phyloP scores from a whole-genome alignment of 2,113 vertebrate genomes.

The Crotalus horridus region DNA sequence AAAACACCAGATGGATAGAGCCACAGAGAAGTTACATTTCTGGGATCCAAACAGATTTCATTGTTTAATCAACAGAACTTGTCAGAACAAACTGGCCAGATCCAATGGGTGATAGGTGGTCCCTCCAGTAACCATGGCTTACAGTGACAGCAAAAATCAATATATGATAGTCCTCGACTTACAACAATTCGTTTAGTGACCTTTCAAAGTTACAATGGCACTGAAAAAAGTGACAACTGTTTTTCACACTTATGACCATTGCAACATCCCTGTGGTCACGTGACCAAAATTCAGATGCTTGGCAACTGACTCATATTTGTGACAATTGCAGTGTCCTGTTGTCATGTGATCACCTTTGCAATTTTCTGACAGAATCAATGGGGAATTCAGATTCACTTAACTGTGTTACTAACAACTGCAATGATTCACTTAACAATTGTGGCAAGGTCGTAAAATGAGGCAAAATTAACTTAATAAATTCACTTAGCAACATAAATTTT shows the following conservation, averaged over 20 bases:
- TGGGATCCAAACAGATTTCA: background rate
- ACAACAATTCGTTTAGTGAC: background rate
- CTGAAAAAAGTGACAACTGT: background rate
- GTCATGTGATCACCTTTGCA: background rate
- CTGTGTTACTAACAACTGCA: background rate
- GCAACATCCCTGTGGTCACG: background rate
- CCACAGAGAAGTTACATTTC: background rate
- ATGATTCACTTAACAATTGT: background rate
- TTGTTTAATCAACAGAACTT: background rate
- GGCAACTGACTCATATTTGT: background rate
- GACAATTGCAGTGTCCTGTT: background rate
- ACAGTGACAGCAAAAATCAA: slow-evolving; percentile 34
- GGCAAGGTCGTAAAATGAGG: background rate
- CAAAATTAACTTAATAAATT: background rate
- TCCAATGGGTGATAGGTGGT: background rate
- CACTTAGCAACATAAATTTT: background rate
- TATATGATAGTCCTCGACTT: background rate
- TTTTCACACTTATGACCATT: background rate
- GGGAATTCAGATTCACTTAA: background rate
- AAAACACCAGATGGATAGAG: background rate
- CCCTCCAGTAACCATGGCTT: background rate
- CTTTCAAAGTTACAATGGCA: background rate
- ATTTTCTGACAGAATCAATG: background rate
- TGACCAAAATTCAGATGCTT: background rate
- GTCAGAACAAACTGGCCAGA: background rate